A percentile compares a stretch with the other conserved stretches of the same genome.
Conservation (phyloP, 2,888 invertebrate genomes). For the Hirtodrosophila histrioides region DNA sequence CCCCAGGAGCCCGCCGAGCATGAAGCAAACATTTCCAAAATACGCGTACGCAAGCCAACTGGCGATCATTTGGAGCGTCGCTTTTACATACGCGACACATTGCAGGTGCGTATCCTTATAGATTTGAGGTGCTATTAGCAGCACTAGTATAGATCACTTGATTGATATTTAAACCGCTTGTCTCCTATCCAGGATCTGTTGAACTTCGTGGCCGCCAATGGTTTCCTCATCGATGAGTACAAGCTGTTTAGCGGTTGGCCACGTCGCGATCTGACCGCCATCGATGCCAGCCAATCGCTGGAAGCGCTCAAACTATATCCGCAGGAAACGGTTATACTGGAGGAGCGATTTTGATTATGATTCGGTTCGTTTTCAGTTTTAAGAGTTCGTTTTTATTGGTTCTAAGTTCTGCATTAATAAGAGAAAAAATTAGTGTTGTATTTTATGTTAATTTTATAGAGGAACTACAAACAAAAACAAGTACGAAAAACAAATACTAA, state of each 20-base stretch:
- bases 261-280: conserved; percentile 94
- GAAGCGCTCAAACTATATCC: conserved; percentile 93
- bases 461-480: conserved; percentile 20
- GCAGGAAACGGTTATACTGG: conserved; percentile 97
- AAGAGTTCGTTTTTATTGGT: conserved; percentile 45
- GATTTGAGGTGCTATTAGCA: too few species aligned
- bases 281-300: conserved; percentile 91
- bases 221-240: conserved; percentile 93
- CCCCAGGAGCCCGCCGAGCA: conserved; percentile 89
- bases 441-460: conserved; percentile 46
- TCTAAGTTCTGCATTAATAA: conserved; percentile 48
- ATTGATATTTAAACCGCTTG: not conserved
- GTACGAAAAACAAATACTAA: conserved; percentile 7
- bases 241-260: conserved; percentile 98
- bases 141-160: not conserved
- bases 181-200: conserved; percentile 87
- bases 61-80: conserved; percentile 91
- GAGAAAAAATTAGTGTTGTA: conserved; percentile 47
- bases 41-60: conserved; percentile 93
- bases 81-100: conserved; percentile 86
- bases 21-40: conserved; percentile 88
- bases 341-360: conserved; percentile 89
- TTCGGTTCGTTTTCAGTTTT: conserved; percentile 35
- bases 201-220: conserved; percentile 94
- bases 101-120: conserved; percentile 84